Evolutionary conservation across 30 jellyfish, hydroid and myxozoan genomes (phyloP).

Genomic region (Aurelia aurita complex sp. Pacific): DNA sequence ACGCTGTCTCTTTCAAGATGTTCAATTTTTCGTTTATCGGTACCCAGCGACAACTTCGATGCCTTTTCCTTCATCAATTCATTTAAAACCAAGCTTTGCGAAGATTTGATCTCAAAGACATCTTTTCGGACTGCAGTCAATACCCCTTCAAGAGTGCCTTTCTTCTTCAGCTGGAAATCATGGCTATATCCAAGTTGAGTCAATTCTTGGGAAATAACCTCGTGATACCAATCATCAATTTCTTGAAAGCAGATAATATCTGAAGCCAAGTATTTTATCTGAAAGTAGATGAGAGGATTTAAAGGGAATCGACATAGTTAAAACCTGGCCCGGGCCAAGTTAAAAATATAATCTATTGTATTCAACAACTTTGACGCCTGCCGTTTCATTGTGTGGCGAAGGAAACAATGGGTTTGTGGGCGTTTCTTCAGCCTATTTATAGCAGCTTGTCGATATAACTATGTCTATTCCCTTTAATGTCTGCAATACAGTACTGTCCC

Average conservation of each 20-base stretch:
- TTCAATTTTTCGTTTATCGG: background rate
- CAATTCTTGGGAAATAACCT: slow-evolving; percentile 12
- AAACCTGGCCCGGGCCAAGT: no score
- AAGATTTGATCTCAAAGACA: background rate
- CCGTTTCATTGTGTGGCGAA: no score
- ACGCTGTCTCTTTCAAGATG: slow-evolving; percentile 23
- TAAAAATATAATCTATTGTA: no score
- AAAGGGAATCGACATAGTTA: no score
- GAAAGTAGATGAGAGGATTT: background rate
- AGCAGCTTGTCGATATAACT: no score
- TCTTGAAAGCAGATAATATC: slow-evolving; percentile 44
- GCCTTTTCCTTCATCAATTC: slow-evolving; percentile 24
- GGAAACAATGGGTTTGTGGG: no score
- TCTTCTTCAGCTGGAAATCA: slow-evolving; percentile 7
- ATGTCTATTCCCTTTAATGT: no score
- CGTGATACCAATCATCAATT: slow-evolving; percentile 19
- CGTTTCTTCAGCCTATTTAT: no score
- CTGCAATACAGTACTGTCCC: no score
- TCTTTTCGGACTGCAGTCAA: slow-evolving; percentile 32
- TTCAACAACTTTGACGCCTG: no score
- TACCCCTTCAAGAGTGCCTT: slow-evolving; percentile 21
- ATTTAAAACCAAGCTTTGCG: background rate
- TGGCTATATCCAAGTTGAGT: slow-evolving; percentile 8
- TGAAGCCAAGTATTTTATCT: slow-evolving; percentile 4
- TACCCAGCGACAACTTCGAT: background rate